A percentile compares a stretch with the other conserved stretches of the same genome.
Evolutionary conservation across 2,888 invertebrate genomes (phyloP).

Genomic region (Didymodactylos carnosus): DNA sequence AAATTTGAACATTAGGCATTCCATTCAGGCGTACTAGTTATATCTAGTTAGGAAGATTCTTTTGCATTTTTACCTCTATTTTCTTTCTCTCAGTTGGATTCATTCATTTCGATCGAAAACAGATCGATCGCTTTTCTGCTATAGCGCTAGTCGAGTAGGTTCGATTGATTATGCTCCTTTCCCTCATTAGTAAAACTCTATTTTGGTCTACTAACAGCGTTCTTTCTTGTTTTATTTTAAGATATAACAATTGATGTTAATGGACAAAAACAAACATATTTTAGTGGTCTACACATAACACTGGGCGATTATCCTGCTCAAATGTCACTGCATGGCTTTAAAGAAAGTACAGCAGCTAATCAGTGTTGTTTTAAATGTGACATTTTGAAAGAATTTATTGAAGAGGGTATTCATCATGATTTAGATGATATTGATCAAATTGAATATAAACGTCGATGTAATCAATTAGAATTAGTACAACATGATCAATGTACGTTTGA

Average conservation of each 20-base stretch:
- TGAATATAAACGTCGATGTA: not conserved
- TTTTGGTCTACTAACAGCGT: not conserved
- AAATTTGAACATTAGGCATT: too few relatives aligned
- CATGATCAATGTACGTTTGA: not conserved
- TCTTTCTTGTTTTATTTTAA: not conserved
- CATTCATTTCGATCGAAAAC: too few relatives aligned
- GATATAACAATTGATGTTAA: not conserved
- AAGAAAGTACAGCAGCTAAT: not conserved
- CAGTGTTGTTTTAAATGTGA: not conserved
- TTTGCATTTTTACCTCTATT: too few relatives aligned
- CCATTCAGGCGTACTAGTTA: too few relatives aligned
- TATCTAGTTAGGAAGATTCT: too few relatives aligned
- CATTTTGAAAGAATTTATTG: not conserved
- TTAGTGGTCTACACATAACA: not conserved
- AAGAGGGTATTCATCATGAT: not conserved
- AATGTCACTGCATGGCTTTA: not conserved
- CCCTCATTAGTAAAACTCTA: too few relatives aligned
- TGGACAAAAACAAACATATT: not conserved
- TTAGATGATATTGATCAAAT: not conserved
- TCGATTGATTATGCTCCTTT: too few relatives aligned
- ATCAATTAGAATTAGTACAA: not conserved
- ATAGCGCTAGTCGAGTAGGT: too few relatives aligned
- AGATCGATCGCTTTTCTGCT: too few relatives aligned
- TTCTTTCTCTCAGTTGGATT: too few relatives aligned
- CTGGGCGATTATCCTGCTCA: not conserved